Evolutionary conservation across 1,140 invertebrate genomes (phyloP), one percentile per base, ranked within the genome.

Genomic region (Heliconius nattereri): DNA sequence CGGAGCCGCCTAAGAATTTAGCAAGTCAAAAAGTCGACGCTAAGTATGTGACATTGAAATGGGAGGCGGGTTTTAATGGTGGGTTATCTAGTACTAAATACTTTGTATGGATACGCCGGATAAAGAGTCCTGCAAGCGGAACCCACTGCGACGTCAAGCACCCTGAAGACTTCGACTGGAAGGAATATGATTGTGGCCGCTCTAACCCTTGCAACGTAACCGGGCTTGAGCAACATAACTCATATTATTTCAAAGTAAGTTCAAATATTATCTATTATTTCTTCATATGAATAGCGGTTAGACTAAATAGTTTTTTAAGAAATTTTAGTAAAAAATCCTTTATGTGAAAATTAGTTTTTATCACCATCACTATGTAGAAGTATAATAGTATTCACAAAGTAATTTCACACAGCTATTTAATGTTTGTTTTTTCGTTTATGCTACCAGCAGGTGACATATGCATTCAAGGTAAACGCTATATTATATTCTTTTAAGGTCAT

Each of bases 41-140:
- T 7, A 97, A 97, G 20, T 97, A 96, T 85, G 97, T 98, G 0
- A 96, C 97, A 0, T 90, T 99, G 1, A 95, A 95, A 49, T 99
- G 98, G 98, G 96, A 97, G 83, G 96, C 97, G 1, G 98, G 98
- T 0, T 99, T 99, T 87, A 97, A 99, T 92, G 98, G 98, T 0
- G 98, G 98, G 0, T 89, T 98, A 49, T 95, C 96, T 19, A 97
- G 97, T 83, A 98, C 98, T 1, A 98, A 98, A 86, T 98, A 97
- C 91, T 97, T 97, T 84, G 97, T 98, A 8, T 96, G 96, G 11
- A 97, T 97, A 87, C 95, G 96, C 73, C 95, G 96, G 37, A 95
- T 97, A 1, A 81, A 85, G 11, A 83, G 96, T 52, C 95, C 97
- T 1, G 81, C 85, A 0, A 88, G 81, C 26, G 87, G 84, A 3